Evolutionary conservation across 2,113 vertebrate genomes (phyloP).

Genomic region (Fregata magnificens): DNA sequence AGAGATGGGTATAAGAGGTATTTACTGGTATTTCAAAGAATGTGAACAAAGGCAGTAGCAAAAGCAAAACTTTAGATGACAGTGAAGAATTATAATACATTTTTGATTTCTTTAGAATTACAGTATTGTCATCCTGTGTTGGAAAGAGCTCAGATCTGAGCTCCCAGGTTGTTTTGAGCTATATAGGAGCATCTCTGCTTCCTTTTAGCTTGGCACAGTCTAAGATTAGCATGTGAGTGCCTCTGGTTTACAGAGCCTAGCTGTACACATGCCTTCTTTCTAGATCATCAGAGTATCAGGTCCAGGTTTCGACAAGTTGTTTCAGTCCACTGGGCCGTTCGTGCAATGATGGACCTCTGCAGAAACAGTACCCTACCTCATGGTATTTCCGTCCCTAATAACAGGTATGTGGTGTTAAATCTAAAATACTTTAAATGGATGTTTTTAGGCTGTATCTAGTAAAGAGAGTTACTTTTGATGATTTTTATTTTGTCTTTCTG

Average conservation of each 20-base stretch:
- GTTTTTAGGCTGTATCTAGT: background rate
- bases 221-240: background rate
- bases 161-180: background rate
- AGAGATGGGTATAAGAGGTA: background rate
- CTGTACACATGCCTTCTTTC: background rate
- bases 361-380: background rate
- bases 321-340: background rate
- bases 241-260: background rate
- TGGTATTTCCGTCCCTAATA: background rate
- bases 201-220: background rate
- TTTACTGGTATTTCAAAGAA: conserved; percentile 30
- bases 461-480: conserved; percentile 4
- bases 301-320: background rate
- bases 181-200: background rate
- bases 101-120: conserved; percentile 1
- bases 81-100: background rate
- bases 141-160: conserved; percentile 7
- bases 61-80: background rate
- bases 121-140: background rate
- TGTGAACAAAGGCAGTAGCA: background rate
- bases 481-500: conserved; percentile 60
- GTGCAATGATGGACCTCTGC: background rate
- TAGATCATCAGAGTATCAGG: background rate
- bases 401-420: background rate
- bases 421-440: background rate